phyloP scores from a whole-genome alignment of 2,113 vertebrate genomes.

The Centropristis striata region DNA sequence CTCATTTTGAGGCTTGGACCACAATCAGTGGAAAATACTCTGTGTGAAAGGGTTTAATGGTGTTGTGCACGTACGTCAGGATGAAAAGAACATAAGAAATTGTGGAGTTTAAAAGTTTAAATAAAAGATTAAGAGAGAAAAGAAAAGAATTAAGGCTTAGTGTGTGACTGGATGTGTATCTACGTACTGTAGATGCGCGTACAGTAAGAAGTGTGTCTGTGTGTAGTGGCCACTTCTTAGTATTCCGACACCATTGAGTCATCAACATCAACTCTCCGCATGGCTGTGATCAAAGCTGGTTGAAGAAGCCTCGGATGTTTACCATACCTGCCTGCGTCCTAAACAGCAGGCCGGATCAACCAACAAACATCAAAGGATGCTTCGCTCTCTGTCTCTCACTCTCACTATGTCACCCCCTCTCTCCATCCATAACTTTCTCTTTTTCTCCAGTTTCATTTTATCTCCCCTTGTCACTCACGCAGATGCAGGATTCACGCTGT shows the following conservation, averaged over 20 bases:
- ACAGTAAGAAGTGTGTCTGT: conserved; percentile 30
- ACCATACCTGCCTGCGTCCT: conserved; percentile 70
- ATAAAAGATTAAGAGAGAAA: background rate
- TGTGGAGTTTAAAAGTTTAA: conserved; percentile 35
- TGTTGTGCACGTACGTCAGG: conserved; percentile 1
- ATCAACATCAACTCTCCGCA: conserved; percentile 62
- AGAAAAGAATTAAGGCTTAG: background rate
- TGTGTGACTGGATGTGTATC: background rate
- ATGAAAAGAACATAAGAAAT: conserved; percentile 12
- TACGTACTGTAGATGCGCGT: background rate
- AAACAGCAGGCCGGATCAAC: conserved; percentile 71
- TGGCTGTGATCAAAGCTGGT: conserved; percentile 75
- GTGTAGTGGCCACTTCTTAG: conserved; percentile 45
- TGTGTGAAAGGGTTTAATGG: conserved; percentile 35
- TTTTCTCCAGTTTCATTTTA: conserved; percentile 44
- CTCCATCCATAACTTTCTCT: conserved; percentile 28
- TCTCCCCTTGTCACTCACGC: conserved; percentile 39
- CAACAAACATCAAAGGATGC: conserved; percentile 70
- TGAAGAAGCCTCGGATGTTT: conserved; percentile 69
- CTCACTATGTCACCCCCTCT: conserved; percentile 16
- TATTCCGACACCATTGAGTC: conserved; percentile 61
- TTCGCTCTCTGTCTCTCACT: conserved; percentile 20
- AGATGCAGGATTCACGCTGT: conserved; percentile 31
- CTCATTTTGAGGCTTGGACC: conserved; percentile 27
- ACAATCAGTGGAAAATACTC: conserved; percentile 30